Evolutionary conservation across 2,888 invertebrate species (phyloP).

Genomic region (Dryobotodes eremita): DNA sequence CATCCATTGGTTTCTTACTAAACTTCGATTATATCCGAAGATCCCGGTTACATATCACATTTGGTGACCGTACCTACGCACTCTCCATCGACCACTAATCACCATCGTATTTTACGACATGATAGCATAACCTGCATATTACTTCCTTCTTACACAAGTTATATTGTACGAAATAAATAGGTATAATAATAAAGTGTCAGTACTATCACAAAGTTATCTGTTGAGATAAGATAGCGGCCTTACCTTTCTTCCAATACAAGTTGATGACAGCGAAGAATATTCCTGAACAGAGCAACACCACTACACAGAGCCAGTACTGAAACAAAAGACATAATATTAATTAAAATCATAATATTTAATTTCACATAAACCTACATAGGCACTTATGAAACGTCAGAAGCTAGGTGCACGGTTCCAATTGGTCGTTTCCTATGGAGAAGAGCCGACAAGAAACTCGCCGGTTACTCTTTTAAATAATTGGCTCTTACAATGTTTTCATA

Average conservation of each 20-base stretch:
- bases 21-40: too few relatives aligned
- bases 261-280: conserved; percentile 93
- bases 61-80: neutral
- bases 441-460: neutral
- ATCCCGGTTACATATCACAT: too few relatives aligned
- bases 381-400: neutral
- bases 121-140: conserved; percentile 23
- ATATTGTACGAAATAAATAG: conserved; percentile 17
- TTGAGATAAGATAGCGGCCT: conserved; percentile 65
- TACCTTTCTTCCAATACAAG: conserved; percentile 94
- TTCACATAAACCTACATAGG: neutral
- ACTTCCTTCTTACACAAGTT: conserved; percentile 26
- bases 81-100: neutral
- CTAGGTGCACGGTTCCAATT: neutral
- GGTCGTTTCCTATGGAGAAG: neutral
- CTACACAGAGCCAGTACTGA: conserved; percentile 93
- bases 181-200: conserved; percentile 47
- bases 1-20: too few relatives aligned
- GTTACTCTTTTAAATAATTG: neutral
- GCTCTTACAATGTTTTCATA: neutral
- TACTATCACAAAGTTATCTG: conserved; percentile 60
- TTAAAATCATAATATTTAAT: neutral
- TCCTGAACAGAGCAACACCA: conserved; percentile 92
- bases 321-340: conserved; percentile 71
- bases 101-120: conserved; percentile 5